Percentiles rank a stretch among this genome's conserved stretches.
These are phyloP conservation scores for Saccostrea cuccullata DNA, from an alignment of 1,140 invertebrate species.

Conservation along the genomic window DNA sequence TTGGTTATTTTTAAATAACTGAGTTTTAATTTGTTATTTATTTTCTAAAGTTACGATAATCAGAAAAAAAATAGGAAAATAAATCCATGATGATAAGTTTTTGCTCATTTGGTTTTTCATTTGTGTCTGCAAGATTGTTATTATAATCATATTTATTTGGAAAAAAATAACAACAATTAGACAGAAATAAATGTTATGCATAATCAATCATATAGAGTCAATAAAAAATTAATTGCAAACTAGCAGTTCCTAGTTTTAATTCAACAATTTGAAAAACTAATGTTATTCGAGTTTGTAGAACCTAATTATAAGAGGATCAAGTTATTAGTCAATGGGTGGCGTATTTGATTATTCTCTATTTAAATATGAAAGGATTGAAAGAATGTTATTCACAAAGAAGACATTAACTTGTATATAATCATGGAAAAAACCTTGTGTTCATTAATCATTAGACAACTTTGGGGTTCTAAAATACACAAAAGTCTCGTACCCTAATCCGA, in stretches of 20 bases:
- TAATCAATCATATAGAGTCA: no score
- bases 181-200: neutral
- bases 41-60: no score
- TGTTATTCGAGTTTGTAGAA: neutral
- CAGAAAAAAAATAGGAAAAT: no score
- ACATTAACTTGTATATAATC: neutral
- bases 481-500: constrained; percentile 18
- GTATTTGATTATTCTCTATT: neutral
- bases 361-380: neutral
- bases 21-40: no score
- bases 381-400: neutral
- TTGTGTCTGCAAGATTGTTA: no score
- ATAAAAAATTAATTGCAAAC: neutral
- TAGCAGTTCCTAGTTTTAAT: no score
- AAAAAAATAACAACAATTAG: neutral
- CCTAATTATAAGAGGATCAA: neutral
- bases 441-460: neutral
- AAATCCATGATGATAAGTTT: no score
- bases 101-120: no score
- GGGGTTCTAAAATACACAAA: neutral
- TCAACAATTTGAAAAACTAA: no score
- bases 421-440: neutral
- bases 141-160: neutral
- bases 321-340: neutral
- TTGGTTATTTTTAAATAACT: no score